Percentiles rank a stretch among this genome's conserved stretches.
Evolutionary conservation across 2,797 vertebrate species (phyloP).

Genomic region (Clarias pachynema): DNA sequence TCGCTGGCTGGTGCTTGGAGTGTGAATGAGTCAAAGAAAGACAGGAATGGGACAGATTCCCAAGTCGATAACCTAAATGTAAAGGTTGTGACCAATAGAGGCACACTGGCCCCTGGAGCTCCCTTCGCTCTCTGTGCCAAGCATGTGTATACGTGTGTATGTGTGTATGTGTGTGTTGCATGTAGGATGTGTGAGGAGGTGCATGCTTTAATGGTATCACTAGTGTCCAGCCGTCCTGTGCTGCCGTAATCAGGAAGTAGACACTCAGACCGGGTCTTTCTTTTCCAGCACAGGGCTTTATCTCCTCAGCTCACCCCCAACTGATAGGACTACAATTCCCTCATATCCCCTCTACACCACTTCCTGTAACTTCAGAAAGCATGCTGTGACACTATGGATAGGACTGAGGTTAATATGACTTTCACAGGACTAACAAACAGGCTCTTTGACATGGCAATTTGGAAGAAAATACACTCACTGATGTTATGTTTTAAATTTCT

Average conservation of each 20-base stretch:
- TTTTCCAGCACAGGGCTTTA: conserved; percentile 65
- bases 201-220: conserved; percentile 48
- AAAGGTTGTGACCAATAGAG: conserved; percentile 69
- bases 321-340: conserved; percentile 86
- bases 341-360: conserved; percentile 83
- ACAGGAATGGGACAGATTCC: conserved; percentile 79
- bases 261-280: conserved; percentile 59
- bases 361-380: conserved; percentile 84
- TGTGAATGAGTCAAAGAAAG: conserved; percentile 75
- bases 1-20: conserved; percentile 66
- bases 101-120: conserved; percentile 63
- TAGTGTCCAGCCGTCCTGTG: conserved; percentile 76
- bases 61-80: conserved; percentile 82
- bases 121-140: conserved; percentile 70
- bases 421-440: conserved; percentile 9
- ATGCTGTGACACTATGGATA: conserved; percentile 52
- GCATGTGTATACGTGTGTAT: conserved; percentile 56
- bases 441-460: conserved; percentile 28
- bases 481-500: background rate
- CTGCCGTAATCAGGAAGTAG: conserved; percentile 79
- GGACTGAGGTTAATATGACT: conserved; percentile 18
- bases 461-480: background rate
- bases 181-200: conserved; percentile 30
- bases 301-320: conserved; percentile 65
- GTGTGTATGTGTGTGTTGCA: conserved; percentile 23